phyloP scores from a whole-genome alignment of 2,113 vertebrate species.

The Hiodon tergisus region DNA sequence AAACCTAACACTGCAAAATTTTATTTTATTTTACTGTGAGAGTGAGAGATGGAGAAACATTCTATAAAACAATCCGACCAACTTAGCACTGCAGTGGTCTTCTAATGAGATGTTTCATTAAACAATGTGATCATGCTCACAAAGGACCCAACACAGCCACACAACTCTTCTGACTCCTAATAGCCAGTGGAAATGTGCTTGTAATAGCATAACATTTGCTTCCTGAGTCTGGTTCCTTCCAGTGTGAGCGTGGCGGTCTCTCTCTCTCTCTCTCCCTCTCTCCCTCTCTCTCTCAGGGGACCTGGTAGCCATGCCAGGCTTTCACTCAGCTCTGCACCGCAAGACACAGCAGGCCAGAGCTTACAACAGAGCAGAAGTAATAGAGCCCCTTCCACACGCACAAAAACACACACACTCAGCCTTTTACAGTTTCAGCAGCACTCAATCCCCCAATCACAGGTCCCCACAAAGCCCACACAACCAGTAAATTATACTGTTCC shows the following conservation, averaged over 20 bases:
- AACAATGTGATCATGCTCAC: neutral
- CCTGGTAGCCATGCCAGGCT: neutral
- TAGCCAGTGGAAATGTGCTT: neutral
- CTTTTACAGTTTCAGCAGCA: neutral
- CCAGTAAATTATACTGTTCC: neutral
- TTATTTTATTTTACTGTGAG: no score
- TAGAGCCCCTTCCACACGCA: neutral
- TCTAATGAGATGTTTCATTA: conserved; percentile 5
- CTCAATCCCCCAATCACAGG: neutral
- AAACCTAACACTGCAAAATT: no score
- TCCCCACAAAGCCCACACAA: neutral
- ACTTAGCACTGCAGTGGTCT: neutral
- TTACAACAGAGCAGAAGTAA: neutral
- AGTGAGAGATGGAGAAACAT: neutral
- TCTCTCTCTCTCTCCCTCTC: neutral
- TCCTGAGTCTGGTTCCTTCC: neutral
- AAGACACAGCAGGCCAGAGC: neutral
- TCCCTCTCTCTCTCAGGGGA: neutral
- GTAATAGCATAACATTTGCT: neutral
- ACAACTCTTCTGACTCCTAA: neutral
- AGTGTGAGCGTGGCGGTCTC: neutral
- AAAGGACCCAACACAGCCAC: neutral
- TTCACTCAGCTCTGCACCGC: neutral
- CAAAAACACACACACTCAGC: conserved; percentile 2
- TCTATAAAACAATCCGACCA: neutral